Evolutionary conservation across 2,797 vertebrate species (phyloP), one percentile per base, ranked within the genome.

Genomic region (Gobionotothen gibberifrons): DNA sequence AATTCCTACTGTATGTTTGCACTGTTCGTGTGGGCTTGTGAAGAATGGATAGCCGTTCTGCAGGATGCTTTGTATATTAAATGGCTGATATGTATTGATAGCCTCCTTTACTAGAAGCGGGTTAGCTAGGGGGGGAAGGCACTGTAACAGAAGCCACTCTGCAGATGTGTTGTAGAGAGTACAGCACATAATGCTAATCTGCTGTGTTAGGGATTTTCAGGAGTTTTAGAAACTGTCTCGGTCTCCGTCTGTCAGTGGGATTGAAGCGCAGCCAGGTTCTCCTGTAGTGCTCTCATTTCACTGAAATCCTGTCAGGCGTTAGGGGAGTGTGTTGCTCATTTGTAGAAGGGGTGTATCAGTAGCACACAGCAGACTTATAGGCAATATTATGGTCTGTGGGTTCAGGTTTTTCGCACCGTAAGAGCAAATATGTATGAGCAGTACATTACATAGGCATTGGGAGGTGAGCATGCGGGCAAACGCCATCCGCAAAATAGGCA

Each of bases 201-300:
- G 93, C 93, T 92, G 92, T 91, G 92, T 91, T 93, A 90, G 91
- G 93, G 93, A 93, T 94, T 94, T 94, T 93, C 90, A 89, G 89
- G 91, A 94, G 91, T 93, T 93, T 93, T 92, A 94, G 91, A 91
- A 93, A 93, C 89, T 94, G 93, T 93, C 93, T 93, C 89, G 62
- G 90, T 92, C 89, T 93, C 87, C 88, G 89, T 91, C 91, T 93
- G 92, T 92, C 92, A 92, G 92, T 87, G 85, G 91, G 93, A 93
- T 93, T 94, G 93, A 93, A 94, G 91, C 91, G 78, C 91, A 92
- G 93, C 93, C 92, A 94, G 93, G 93, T 94, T 92, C 92, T 93
- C 91, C 90, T 93, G 91, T 94, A 93, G 90, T 86, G 91, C 91
- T 93, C 92, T 93, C 93, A 89, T 93, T 93, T 93, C 89, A 85